Conservation (phyloP, 2,888 invertebrate species). For the Xanthia icteritia region DNA sequence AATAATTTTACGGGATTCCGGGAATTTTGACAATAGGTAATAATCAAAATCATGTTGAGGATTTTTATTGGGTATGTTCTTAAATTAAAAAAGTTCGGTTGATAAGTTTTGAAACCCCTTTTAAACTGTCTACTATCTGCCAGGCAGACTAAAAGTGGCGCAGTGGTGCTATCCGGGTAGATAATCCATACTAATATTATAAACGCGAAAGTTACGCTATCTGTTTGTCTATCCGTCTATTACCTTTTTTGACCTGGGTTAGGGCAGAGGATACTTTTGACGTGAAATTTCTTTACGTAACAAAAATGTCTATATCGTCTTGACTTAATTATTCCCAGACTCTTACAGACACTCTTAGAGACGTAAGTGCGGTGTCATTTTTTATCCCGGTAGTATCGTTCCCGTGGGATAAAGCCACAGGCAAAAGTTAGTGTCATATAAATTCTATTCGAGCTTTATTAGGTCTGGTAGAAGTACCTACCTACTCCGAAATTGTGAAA, state of each 20-base stretch:
- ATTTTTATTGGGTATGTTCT: not conserved
- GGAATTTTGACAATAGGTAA: conserved; percentile 13
- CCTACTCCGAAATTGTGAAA: not conserved
- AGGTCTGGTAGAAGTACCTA: not conserved
- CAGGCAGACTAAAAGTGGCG: not conserved
- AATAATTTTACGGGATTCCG: conserved; percentile 4
- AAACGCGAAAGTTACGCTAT: not conserved
- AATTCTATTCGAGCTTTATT: not conserved
- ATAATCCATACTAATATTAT: not conserved
- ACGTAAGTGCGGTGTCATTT: not conserved
- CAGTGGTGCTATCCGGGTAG: not conserved
- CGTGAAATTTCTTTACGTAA: not conserved
- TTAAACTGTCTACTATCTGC: not conserved
- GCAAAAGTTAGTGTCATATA: not conserved
- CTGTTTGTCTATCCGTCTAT: not conserved
- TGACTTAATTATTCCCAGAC: not conserved
- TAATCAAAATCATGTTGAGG: not conserved
- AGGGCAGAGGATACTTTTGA: not conserved
- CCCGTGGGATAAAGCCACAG: not conserved
- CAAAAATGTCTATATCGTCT: not conserved
- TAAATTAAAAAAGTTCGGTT: not conserved
- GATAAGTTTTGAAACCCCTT: not conserved
- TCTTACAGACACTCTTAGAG: not conserved
- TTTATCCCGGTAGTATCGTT: not conserved
- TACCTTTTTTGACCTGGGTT: not conserved